These are phyloP conservation scores for Dendrocincla tyrannina DNA, from an alignment of 2,797 vertebrate genomes.

Conservation along the genomic window DNA sequence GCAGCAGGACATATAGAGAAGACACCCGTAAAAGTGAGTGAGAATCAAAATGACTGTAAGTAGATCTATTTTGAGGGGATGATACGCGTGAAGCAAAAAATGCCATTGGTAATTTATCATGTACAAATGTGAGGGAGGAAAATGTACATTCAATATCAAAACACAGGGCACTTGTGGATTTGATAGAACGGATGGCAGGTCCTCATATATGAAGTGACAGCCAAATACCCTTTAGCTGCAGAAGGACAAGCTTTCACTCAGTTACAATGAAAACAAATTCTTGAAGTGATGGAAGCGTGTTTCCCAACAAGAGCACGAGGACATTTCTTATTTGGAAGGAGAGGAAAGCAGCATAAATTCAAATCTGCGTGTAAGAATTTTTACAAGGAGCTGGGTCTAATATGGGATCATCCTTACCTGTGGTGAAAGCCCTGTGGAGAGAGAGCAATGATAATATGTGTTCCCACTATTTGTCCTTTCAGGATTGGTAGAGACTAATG, in stretches of 20 bases:
- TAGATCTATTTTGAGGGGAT: conserved; percentile 1
- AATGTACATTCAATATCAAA: background rate
- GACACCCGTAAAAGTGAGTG: background rate
- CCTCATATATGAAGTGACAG: background rate
- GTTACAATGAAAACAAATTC: background rate
- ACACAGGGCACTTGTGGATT: background rate
- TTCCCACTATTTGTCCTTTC: background rate
- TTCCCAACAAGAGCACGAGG: background rate
- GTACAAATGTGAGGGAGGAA: background rate
- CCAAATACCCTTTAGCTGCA: background rate
- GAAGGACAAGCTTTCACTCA: background rate
- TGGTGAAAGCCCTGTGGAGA: background rate
- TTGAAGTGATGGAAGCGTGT: background rate
- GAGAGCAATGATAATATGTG: background rate
- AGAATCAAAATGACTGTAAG: conserved; percentile 20
- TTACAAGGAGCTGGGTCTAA: background rate
- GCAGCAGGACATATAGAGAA: background rate
- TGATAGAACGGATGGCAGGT: background rate
- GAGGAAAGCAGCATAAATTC: background rate
- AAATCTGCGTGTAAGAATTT: background rate
- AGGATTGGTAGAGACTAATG: background rate
- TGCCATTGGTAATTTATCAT: background rate
- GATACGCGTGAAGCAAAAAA: background rate
- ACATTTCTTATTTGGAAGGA: background rate
- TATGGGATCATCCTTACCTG: background rate